These are phyloP conservation scores for Dryoscopus gambensis DNA, from an alignment of 2,113 vertebrate species.

Conservation along the genomic window DNA sequence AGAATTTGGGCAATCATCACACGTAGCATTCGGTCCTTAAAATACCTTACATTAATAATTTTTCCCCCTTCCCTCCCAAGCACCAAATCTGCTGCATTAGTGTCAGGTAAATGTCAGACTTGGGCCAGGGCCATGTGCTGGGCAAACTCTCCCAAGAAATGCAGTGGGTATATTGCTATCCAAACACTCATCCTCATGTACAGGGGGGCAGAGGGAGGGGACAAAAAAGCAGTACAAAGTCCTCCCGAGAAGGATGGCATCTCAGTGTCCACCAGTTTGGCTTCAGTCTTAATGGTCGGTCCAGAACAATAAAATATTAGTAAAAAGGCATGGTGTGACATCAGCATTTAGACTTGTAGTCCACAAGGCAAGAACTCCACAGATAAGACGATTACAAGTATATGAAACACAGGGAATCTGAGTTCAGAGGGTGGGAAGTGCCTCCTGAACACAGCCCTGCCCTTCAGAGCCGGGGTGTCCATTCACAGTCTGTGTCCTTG, in stretches of 20 bases:
- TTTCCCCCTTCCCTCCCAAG: not conserved
- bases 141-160: not conserved
- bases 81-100: not conserved
- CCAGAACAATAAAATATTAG: not conserved
- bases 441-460: not conserved
- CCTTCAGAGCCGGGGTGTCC: not conserved
- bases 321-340: slow-evolving; percentile 1
- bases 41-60: not conserved
- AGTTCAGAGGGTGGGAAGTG: not conserved
- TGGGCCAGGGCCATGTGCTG: not conserved
- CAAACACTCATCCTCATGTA: not conserved
- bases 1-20: not conserved
- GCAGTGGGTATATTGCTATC: not conserved
- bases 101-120: not conserved
- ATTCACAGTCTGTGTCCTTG: not conserved
- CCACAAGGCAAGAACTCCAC: slow-evolving; percentile 60
- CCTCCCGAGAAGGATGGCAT: not conserved
- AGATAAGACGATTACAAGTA: slow-evolving; percentile 6
- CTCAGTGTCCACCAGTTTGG: not conserved
- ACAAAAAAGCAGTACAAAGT: not conserved
- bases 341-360: slow-evolving; percentile 1
- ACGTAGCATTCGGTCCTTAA: not conserved
- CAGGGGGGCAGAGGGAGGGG: not conserved
- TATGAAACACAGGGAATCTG: not conserved
- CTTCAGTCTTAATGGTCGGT: not conserved